Conservation (phyloP, 2,113 vertebrate genomes). For the Odocoileus hemionus region DNA sequence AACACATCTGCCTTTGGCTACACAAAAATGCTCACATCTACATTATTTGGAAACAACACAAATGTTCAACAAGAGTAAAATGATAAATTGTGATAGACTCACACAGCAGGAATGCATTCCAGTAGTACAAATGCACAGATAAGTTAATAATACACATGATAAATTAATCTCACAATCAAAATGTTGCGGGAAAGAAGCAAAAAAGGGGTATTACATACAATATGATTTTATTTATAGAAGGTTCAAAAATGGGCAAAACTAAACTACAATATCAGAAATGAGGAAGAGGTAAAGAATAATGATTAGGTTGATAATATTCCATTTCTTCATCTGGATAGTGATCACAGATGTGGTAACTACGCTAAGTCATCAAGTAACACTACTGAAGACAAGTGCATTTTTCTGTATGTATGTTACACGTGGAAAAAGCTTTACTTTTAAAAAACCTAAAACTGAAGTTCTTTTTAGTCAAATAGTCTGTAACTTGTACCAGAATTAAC, state of each 20-base stretch:
- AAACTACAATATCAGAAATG: not conserved
- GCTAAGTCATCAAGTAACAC: not conserved
- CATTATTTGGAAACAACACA: not conserved
- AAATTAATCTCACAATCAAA: not conserved
- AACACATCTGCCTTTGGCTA: not conserved
- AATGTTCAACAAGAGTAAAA: not conserved
- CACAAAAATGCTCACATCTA: not conserved
- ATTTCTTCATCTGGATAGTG: not conserved
- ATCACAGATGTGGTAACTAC: not conserved
- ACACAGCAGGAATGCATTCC: not conserved
- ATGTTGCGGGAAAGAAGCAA: not conserved
- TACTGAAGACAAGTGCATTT: not conserved
- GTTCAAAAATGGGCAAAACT: not conserved
- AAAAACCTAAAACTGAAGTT: not conserved
- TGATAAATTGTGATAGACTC: not conserved
- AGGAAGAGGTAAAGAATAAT: not conserved
- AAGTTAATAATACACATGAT: not conserved
- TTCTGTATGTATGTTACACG: not conserved
- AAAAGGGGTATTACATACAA: not conserved
- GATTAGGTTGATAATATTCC: not conserved
- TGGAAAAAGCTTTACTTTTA: not conserved
- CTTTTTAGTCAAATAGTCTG: not conserved
- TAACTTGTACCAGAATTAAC: not conserved
- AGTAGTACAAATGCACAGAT: not conserved
- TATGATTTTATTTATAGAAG: not conserved